Conservation (phyloP, 2,113 vertebrate genomes). For the Geococcyx californianus region DNA sequence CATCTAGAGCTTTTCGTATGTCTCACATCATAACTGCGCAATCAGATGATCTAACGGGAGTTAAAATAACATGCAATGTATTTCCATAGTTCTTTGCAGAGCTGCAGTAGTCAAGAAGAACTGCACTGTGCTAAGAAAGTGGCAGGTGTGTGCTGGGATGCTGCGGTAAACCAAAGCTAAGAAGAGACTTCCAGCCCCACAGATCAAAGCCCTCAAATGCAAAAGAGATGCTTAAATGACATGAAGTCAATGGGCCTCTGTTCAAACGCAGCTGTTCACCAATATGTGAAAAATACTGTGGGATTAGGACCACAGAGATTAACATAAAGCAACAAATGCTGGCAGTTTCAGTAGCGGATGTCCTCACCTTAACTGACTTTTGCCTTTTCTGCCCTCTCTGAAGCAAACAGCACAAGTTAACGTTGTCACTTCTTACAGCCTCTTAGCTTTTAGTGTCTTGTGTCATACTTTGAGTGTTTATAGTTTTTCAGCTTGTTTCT, state of each 20-base stretch:
- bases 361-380: not conserved
- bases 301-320: not conserved
- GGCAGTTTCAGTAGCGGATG: not conserved
- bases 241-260: not conserved
- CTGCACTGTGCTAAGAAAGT: not conserved
- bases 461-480: constrained; percentile 34
- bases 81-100: not conserved
- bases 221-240: not conserved
- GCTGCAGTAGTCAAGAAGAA: not conserved
- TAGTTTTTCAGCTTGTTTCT: constrained; percentile 18
- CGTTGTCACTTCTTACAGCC: not conserved
- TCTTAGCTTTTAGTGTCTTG: not conserved
- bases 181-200: not conserved
- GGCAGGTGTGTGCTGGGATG: not conserved
- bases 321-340: not conserved
- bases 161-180: not conserved
- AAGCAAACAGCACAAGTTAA: not conserved
- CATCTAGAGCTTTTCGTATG: not conserved
- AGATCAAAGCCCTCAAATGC: not conserved
- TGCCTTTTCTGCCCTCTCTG: not conserved
- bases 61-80: accelerated
- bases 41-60: not conserved
- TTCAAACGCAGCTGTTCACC: not conserved
- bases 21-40: not conserved
- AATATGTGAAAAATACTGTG: not conserved